Base-by-base conservation (phyloP, 2,113 vertebrate genomes). In the Rhinolophus ferrumequinum region DNA sequence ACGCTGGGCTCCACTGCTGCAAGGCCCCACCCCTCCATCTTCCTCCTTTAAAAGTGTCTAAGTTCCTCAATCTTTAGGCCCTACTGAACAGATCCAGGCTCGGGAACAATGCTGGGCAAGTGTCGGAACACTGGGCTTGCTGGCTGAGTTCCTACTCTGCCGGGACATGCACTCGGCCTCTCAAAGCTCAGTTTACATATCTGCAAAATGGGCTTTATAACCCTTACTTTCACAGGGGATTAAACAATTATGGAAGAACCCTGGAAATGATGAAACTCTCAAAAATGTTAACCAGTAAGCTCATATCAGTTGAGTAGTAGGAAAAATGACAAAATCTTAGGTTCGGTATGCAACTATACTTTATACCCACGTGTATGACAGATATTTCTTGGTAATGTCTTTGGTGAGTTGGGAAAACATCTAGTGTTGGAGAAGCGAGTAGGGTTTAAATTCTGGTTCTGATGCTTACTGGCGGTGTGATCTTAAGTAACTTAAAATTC, bases 371-470 rank as follows among this genome's bases (percentile, higher is more conserved):
- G 7, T 18, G 30, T 7, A 33, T 8, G 82, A 64, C 33, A 33
- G 81, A 76, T 70, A 28, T 38, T 44, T 80, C 77, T 96, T 64
- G 35, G 60, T 76, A 80, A 88, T 19, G 16, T 60, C 66, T 70
- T 66, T 10, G 22, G n/a, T 60, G 28, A 92, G 58, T 50, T 47
- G 6, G 26, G 75, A 44, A 79, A 82, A 82, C 18, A n/a, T 41
- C 28, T 66, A 38, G 22, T 62, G 69, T 79, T 56, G 44, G 52
- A 93, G 28, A 92, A 60, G 76, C 28, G 54, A 79, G 44, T 1
- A 90, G 56, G 50, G 12, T 80, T 56, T 94, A 38, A 95, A 94
- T 94, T 94, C 84, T 47, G 50, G 67, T 38, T 95, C 72, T 38
- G 58, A 87, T n/a, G 18, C 79, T 79, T 94, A 47, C 35, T 14